Percentiles rank a stretch among this genome's conserved stretches.
These are phyloP conservation scores for Leucophora obtusa DNA, from an alignment of 2,888 invertebrate genomes.

Conservation along the genomic window DNA sequence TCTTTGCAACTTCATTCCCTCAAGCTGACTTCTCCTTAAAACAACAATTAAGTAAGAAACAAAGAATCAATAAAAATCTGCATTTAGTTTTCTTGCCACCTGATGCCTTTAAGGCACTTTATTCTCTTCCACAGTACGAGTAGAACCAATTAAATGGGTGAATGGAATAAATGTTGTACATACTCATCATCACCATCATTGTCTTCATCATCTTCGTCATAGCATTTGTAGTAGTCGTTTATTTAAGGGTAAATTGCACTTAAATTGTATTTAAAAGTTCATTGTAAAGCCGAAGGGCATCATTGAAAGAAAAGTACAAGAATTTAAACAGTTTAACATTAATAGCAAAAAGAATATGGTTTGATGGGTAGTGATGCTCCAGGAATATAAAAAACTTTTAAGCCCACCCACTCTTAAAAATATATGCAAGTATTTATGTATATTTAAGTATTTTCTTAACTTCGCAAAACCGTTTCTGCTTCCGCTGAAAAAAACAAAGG, in stretches of 20 bases:
- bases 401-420: not conserved
- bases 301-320: conserved; percentile 15
- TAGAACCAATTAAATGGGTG: not conserved
- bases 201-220: not conserved
- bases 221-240: conserved; percentile 19
- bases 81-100: conserved; percentile 33
- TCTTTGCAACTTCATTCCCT: not conserved
- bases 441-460: not conserved
- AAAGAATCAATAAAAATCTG: conserved; percentile 36
- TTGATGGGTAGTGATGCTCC: not conserved
- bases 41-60: conserved; percentile 28
- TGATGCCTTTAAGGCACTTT: conserved; percentile 41
- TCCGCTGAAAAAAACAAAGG: not conserved
- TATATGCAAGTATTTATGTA: not conserved
- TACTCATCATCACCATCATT: not conserved
- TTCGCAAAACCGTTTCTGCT: not conserved
- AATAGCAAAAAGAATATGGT: not conserved
- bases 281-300: conserved; percentile 44
- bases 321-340: conserved; percentile 26
- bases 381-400: not conserved
- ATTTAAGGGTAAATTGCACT: conserved; percentile 51
- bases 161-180: conserved; percentile 4
- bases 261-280: conserved; percentile 49
- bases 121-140: not conserved
- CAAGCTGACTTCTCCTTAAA: not conserved